Evolutionary conservation across 2,888 invertebrate genomes (phyloP).

Genomic region (Caradrina kadenii): DNA sequence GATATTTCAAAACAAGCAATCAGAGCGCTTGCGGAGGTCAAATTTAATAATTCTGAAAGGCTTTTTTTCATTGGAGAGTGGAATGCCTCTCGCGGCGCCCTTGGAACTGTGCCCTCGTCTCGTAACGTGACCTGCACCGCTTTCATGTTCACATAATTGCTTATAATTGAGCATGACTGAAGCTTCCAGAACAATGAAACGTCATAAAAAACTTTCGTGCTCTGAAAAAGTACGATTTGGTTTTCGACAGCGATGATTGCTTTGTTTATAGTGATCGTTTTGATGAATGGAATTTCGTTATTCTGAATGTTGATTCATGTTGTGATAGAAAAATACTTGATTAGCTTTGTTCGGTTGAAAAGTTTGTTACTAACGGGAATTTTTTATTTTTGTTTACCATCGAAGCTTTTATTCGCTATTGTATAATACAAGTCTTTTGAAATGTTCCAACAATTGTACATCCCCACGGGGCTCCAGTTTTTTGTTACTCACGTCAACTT

Average conservation of each 20-base stretch:
- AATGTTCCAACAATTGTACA: conserved; percentile 25
- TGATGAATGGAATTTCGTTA: conserved; percentile 41
- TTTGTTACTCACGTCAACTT: conserved; percentile 32
- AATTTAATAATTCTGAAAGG: conserved; percentile 56
- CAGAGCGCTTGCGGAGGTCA: conserved; percentile 45
- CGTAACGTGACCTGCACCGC: conserved; percentile 45
- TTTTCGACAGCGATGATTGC: conserved; percentile 21
- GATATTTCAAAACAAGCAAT: conserved; percentile 59
- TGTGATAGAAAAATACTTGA: conserved; percentile 32
- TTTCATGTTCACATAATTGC: conserved; percentile 60
- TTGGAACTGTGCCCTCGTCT: conserved; percentile 51
- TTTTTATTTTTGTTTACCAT: conserved; percentile 9
- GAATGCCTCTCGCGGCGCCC: conserved; percentile 41
- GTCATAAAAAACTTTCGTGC: conserved; percentile 20
- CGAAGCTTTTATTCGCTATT: not conserved
- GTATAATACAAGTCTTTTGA: conserved; percentile 11
- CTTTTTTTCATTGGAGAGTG: conserved; percentile 44
- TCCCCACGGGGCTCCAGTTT: conserved; percentile 13
- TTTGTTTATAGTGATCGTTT: conserved; percentile 36
- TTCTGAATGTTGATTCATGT: conserved; percentile 40
- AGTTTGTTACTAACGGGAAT: conserved; percentile 7
- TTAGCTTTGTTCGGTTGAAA: conserved; percentile 34
- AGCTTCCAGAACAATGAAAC: conserved; percentile 37
- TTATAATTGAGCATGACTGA: conserved; percentile 54
- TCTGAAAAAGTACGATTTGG: conserved; percentile 20